A percentile compares a stretch with the other conserved stretches of the same genome.
Evolutionary conservation across 2,797 vertebrate genomes (phyloP).

Genomic region (Hydrocynus forskahlii): DNA sequence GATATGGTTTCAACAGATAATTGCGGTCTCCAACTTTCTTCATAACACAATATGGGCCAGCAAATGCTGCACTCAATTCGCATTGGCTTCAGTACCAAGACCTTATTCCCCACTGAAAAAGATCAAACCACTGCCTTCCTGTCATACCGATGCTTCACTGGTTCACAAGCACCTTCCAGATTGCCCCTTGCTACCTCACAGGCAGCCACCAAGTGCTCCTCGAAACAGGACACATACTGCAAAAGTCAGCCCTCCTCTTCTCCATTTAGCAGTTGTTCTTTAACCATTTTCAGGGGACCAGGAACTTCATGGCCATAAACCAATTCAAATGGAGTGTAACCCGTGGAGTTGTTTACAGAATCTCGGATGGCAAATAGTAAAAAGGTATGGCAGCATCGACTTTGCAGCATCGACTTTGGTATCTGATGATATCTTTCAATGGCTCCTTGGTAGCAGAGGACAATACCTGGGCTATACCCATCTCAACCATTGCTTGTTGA

Average conservation of each 20-base stretch:
- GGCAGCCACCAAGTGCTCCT: too few species aligned
- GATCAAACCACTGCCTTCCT: not conserved
- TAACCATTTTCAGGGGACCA: not conserved
- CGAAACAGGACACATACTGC: too few species aligned
- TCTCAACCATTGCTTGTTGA: too few species aligned
- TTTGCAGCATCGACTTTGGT: too few species aligned
- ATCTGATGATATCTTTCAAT: conserved; percentile 27
- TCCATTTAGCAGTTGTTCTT: not conserved
- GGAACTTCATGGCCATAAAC: not conserved
- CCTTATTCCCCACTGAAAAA: too few species aligned
- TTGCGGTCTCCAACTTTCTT: too few species aligned
- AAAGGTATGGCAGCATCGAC: conserved; percentile 1
- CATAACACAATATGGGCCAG: too few species aligned
- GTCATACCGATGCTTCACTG: not conserved
- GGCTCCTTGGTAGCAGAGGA: conserved; percentile 4
- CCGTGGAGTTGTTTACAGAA: not conserved
- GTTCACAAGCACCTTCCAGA: not conserved
- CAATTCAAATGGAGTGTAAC: not conserved
- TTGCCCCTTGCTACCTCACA: not conserved
- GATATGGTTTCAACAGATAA: too few species aligned
- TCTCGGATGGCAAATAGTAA: conserved; percentile 11
- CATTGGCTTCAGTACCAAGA: too few species aligned
- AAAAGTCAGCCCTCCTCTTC: not conserved
- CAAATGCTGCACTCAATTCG: too few species aligned
- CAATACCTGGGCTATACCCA: too few species aligned